Evolutionary conservation across 2,113 vertebrate genomes (phyloP).

Genomic region (Scomber colias): DNA sequence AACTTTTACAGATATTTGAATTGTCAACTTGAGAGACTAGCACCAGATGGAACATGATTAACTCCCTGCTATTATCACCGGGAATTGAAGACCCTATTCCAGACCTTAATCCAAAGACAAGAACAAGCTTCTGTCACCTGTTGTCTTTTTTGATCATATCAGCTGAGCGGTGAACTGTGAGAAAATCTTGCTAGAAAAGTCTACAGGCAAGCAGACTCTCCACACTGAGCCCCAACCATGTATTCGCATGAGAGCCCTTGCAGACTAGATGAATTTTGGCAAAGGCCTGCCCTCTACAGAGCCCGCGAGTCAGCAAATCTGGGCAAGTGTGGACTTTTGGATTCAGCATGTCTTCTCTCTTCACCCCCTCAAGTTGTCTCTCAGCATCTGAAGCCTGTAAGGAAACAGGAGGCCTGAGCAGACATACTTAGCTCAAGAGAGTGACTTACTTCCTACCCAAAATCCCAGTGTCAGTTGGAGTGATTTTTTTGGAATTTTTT

Average conservation of each 20-base stretch:
- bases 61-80: background rate
- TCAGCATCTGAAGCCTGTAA: slow-evolving; percentile 38
- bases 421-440: slow-evolving; percentile 26
- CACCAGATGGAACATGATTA: slow-evolving; percentile 5
- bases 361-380: slow-evolving; percentile 11
- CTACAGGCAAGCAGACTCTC: slow-evolving; percentile 26
- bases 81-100: slow-evolving; percentile 23
- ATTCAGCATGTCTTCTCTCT: slow-evolving; percentile 34
- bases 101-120: slow-evolving; percentile 26
- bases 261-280: slow-evolving; percentile 68
- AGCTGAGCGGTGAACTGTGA: slow-evolving; percentile 50
- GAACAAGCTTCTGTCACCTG: slow-evolving; percentile 39
- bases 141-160: slow-evolving; percentile 54
- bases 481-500: background rate
- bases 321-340: slow-evolving; percentile 44
- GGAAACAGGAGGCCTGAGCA: slow-evolving; percentile 26
- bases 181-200: slow-evolving; percentile 14
- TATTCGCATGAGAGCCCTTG: slow-evolving; percentile 55
- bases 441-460: slow-evolving; percentile 29
- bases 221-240: slow-evolving; percentile 24
- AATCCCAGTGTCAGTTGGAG: slow-evolving; percentile 11
- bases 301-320: slow-evolving; percentile 58
- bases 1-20: slow-evolving; percentile 6
- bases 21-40: background rate
- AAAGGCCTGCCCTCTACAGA: slow-evolving; percentile 50